Percentiles rank a stretch among this genome's conserved stretches.
phyloP scores from a whole-genome alignment of 1,140 invertebrate species.

The Zophobas morio region DNA sequence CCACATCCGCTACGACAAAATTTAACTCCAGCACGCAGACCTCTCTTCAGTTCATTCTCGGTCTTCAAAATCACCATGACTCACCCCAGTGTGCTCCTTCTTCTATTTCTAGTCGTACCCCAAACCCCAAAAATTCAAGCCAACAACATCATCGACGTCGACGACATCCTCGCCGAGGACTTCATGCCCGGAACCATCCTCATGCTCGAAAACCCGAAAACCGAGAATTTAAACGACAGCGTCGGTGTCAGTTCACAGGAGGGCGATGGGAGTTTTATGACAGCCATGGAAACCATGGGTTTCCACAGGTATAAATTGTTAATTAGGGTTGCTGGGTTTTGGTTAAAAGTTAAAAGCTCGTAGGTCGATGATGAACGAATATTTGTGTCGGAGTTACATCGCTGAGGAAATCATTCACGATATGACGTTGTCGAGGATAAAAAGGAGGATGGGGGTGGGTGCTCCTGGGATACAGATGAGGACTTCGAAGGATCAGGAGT shows the following conservation, averaged over 20 bases:
- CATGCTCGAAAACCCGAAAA: slow-evolving; percentile 62
- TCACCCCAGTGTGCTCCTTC: background rate
- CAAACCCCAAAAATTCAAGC: background rate
- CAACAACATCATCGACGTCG: slow-evolving; percentile 65
- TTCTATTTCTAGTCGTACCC: background rate
- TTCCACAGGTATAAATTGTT: slow-evolving; percentile 73
- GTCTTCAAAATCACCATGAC: slow-evolving; percentile 3
- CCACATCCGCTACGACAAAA: slow-evolving; percentile 1
- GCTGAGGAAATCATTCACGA: slow-evolving; percentile 79
- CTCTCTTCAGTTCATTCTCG: background rate
- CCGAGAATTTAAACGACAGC: slow-evolving; percentile 50
- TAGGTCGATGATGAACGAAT: slow-evolving; percentile 82
- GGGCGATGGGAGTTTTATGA: slow-evolving; percentile 71
- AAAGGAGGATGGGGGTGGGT: slow-evolving; percentile 68
- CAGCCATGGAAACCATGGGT: slow-evolving; percentile 73
- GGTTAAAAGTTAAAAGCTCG: slow-evolving; percentile 20
- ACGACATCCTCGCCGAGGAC: slow-evolving; percentile 76
- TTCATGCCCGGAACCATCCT: slow-evolving; percentile 75
- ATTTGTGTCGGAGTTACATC: slow-evolving; percentile 78
- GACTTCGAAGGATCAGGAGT: slow-evolving; percentile 58
- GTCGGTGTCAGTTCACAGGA: background rate
- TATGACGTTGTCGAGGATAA: slow-evolving; percentile 69
- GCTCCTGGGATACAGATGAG: slow-evolving; percentile 55
- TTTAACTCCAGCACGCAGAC: background rate
- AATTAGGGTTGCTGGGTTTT: background rate